Evolutionary conservation across 2,888 invertebrate genomes (phyloP), one percentile per base, ranked within the genome.

Genomic region (Cosmia pyralina): DNA sequence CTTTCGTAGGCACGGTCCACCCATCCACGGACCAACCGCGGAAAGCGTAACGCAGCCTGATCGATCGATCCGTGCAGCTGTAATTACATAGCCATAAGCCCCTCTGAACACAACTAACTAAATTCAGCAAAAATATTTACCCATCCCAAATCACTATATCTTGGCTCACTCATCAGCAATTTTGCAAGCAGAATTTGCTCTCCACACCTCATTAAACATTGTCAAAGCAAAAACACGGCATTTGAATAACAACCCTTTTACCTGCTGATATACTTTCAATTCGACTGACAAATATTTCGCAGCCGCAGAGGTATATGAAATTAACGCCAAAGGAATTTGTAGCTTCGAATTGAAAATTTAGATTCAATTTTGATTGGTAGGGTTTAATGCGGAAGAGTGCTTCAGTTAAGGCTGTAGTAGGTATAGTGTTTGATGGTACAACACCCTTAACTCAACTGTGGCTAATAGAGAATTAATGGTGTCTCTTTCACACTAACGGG

Each of bases 191-290:
- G 19, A 69, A 69, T 69, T 57, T 69, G 50, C 55, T 69, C 4
- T 59, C 17, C 44, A 58, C 57, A 66, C 69, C 55, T 78, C 82
- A 80, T 80, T 77, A 55, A 69, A 52, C 69, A 72, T 19, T 55
- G 46, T 52, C 44, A 55, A 66, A 69, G 34, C 48, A n/a, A 77
- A 77, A 8, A 34, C 11, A 44, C 2, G 5, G 10, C 48, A 53
- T 10, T 65, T 13, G 1, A 79, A 72, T 10, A 11, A 44, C 44
- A 62, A 66, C 79, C 50, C 28, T 65, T 58, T 38, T 17, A 6
- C 17, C 0, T 19, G 4, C 3, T 0, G 0, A 0, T 15, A 77
- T 19, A 55, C 77, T 62, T 58, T 19, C 4, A 52, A 68, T 62
- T 71, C 1, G 3, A 50, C 7, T 41, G 13, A 3, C 13, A n/a